Conservation (phyloP, 2,797 vertebrate species). For the Nasua narica region DNA sequence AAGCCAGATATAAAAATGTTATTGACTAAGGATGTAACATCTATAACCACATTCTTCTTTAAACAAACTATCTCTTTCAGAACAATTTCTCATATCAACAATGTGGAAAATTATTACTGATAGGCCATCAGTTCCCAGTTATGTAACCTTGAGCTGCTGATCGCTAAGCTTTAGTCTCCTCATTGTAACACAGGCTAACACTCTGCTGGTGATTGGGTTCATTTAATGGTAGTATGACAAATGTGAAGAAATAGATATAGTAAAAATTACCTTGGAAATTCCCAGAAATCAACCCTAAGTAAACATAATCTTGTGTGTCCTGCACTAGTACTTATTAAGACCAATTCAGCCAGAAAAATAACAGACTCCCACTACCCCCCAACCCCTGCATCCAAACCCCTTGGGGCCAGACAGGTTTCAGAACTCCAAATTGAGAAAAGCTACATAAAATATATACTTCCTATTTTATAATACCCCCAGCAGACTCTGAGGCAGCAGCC, state of each 20-base stretch:
- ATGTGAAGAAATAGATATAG: background rate
- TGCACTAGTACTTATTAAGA: background rate
- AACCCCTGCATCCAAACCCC: background rate
- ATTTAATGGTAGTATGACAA: background rate
- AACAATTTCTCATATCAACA: background rate
- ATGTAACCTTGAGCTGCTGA: background rate
- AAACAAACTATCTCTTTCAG: background rate
- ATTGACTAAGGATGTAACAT: background rate
- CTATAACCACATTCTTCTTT: background rate
- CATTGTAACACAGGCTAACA: background rate
- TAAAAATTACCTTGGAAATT: background rate
- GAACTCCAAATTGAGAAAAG: background rate
- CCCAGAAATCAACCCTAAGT: background rate
- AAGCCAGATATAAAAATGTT: conserved; percentile 18
- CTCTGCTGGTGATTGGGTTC: background rate
- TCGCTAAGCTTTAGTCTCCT: background rate
- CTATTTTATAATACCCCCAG: background rate
- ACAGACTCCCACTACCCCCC: background rate
- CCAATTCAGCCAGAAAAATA: background rate
- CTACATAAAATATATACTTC: background rate
- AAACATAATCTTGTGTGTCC: background rate
- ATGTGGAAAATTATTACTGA: conserved; percentile 16
- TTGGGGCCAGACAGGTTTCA: background rate
- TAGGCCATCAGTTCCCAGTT: background rate
- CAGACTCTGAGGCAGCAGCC: background rate